Percentiles rank a stretch among this genome's conserved stretches.
phyloP scores from a whole-genome alignment of 1,140 invertebrate species.

The Trichomalopsis sarcophagae region DNA sequence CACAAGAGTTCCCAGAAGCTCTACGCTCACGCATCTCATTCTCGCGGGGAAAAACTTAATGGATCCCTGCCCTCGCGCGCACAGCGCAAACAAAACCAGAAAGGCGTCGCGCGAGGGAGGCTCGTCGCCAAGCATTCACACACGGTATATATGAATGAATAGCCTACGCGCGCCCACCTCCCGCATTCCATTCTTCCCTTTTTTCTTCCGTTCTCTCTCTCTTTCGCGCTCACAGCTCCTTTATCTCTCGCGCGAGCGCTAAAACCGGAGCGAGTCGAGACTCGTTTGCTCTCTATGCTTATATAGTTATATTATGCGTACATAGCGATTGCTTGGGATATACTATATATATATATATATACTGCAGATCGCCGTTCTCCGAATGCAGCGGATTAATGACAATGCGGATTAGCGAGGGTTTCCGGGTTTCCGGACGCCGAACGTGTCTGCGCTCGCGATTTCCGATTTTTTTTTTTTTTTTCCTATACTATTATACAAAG shows the following conservation, averaged over 20 bases:
- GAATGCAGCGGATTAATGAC: not conserved
- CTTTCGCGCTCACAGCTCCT: not conserved
- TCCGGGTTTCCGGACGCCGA: not conserved
- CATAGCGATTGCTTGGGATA: not conserved
- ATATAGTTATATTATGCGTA: not conserved
- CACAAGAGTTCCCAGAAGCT: no score
- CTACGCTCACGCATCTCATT: not conserved
- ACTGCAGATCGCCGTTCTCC: not conserved
- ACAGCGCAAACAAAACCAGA: not conserved
- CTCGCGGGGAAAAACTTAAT: not conserved
- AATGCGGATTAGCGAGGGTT: not conserved
- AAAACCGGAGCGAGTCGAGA: slow-evolving; percentile 19
- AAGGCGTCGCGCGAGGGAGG: not conserved
- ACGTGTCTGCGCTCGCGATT: not conserved
- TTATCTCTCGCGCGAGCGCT: not conserved
- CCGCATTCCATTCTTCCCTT: slow-evolving; percentile 42
- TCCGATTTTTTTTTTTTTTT: slow-evolving; percentile 31
- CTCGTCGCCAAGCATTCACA: not conserved
- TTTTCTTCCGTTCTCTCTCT: slow-evolving; percentile 19
- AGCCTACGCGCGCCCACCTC: slow-evolving; percentile 9
- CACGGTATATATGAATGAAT: not conserved
- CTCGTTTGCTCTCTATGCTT: not conserved
- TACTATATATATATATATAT: not conserved
- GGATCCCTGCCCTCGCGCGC: not conserved
- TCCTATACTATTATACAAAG: not conserved